Evolutionary conservation across 1,140 invertebrate genomes (phyloP), one percentile per base, ranked within the genome.

Genomic region (Formica selysi): DNA sequence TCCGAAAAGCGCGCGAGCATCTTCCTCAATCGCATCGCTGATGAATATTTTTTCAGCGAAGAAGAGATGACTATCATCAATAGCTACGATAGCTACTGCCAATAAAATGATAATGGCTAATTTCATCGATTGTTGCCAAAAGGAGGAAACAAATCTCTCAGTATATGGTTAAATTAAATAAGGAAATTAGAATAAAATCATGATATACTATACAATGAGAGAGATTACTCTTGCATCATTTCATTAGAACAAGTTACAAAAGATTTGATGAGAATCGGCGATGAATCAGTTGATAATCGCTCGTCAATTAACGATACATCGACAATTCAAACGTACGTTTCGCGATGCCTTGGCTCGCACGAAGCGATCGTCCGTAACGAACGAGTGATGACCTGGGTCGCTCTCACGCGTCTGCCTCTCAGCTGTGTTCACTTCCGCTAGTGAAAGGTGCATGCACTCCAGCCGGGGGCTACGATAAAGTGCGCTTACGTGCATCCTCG

Each of bases 381-480:
- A 59, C 48, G 80, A 76, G 86, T 87, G 91, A 93, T 92, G 94
- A 94, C 92, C 93, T 87, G 87, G 91, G 87, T 93, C 91, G 92
- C 91, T 94, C 93, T 92, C 91, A 91, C 91, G 90, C 89, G 87
- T 90, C 89, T 92, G 86, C 86, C 89, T 92, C 90, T 94, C 89
- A 90, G 89, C 90, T 89, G 85, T 80, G 85, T 78, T 93, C 91
- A 94, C 94, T 94, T 95, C 94, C 94, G 93, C 92, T 92, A 94
- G 94, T 94, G 94, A 95, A 95, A 95, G 94, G 94, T 93, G 89
- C 89, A 91, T 87, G 87, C 74, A 88, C 87, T 76, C 85, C 64
- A 61, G 83, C 86, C 73, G 57, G 70, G 57, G 78, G 41, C 68
- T 81, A 70, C 32, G 81, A 86, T 90, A 88, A 90, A 90, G 88